Percentiles rank a stretch among this genome's conserved stretches.
phyloP scores from a whole-genome alignment of 2,113 vertebrate species.

The Scytalopus superciliaris region DNA sequence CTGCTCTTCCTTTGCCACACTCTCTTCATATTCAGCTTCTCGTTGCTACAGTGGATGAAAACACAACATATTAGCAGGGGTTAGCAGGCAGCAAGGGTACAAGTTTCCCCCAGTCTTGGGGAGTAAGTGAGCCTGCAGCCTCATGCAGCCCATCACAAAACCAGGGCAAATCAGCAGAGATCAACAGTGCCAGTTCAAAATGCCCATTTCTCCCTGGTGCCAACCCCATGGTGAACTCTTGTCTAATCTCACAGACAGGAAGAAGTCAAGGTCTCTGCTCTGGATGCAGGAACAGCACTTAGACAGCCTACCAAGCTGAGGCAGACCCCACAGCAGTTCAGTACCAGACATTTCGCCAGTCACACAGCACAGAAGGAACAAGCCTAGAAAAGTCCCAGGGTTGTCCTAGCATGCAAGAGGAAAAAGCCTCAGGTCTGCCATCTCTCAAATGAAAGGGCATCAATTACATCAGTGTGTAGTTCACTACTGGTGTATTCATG shows the following conservation, averaged over 20 bases:
- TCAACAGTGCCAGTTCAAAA: neutral
- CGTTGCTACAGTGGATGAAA: constrained; percentile 77
- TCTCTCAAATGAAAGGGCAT: neutral
- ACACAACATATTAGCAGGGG: neutral
- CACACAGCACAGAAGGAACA: neutral
- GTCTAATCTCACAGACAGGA: neutral
- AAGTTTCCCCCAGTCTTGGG: neutral
- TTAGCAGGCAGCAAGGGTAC: neutral
- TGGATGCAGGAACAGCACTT: neutral
- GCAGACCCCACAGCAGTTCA: neutral
- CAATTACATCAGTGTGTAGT: neutral
- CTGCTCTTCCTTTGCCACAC: constrained; percentile 85
- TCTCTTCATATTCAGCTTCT: constrained; percentile 94
- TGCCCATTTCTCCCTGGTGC: neutral
- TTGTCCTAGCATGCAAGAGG: neutral
- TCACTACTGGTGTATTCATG: neutral
- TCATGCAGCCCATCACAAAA: neutral
- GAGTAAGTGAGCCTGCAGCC: neutral
- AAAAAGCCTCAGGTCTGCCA: neutral
- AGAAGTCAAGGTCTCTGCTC: neutral
- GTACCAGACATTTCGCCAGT: neutral
- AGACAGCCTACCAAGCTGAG: neutral
- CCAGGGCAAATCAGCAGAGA: neutral
- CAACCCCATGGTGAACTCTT: neutral
- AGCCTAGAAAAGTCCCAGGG: neutral